Base-by-base conservation (phyloP, 2,888 invertebrate species). In the Callyntrura sp. region DNA sequence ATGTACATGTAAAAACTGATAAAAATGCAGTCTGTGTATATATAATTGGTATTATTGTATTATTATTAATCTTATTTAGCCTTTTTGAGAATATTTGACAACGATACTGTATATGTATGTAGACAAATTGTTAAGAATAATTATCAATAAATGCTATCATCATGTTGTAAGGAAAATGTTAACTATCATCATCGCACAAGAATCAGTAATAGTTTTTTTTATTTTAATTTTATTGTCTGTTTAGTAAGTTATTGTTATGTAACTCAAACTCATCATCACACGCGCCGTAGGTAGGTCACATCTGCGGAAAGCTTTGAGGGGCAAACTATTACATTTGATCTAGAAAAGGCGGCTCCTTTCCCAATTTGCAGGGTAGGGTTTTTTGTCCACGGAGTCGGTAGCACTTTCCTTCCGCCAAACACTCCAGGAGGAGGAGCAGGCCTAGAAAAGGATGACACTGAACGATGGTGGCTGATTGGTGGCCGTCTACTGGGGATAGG, bases 261-360 rank as follows among this genome's bases (percentile, higher is more conserved):
- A 17, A 17, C 14, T 12, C 4, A 43, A 8, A 43, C 5, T 28
- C 28, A 35, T 68, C n/a, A 68, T 43, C 51, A 84, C 35, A 90
- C 79, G 73, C 85, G 68, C 51, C 90, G 78, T 28, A 90, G 84
- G 88, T 92, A 93, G 14, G 93, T 92, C 9, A 93, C 92, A 90
- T 93, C 92, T 3, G 91, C 87, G 1, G 92, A 92, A 17, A 92
- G 90, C n/a, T 90, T 87, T 4, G 92, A 92, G 11, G 93, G 92
- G 23, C 91, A 91, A 20, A 91, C 90, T 11, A 90, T 91, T 4
- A 91, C 91, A 28, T 88, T 88, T 0, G 88, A 87, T 78, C 92
- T 25, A 1, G 90, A 87, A 70, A 90, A 91, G 0, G 90, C 90
- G 35, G 81, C 90, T 4, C 90, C 90, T 73, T 90, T 90, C 6